A percentile compares a stretch with the other conserved stretches of the same genome.
Conservation (phyloP, 2,113 vertebrate species). For the Tenrec ecaudatus region DNA sequence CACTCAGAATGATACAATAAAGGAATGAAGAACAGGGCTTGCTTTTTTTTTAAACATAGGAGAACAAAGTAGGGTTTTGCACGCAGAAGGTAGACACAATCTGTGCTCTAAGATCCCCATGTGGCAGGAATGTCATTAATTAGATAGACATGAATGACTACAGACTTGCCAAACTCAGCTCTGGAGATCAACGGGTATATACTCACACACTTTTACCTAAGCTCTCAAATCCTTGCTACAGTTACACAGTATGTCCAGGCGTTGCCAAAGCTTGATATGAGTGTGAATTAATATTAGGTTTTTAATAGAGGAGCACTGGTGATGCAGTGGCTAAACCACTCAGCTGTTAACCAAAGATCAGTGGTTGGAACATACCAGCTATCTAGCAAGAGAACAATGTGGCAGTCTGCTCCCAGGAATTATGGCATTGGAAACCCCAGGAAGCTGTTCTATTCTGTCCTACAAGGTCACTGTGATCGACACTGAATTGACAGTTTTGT, state of each 20-base stretch:
- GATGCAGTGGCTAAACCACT: background rate
- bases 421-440: too few species aligned
- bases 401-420: background rate
- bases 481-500: too few species aligned
- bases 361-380: background rate
- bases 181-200: constrained; percentile 56
- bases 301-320: constrained; percentile 19
- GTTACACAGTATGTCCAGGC: background rate
- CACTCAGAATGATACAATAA: constrained; percentile 58
- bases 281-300: constrained; percentile 44
- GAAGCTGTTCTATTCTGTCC: too few species aligned
- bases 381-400: background rate
- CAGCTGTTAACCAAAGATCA: background rate
- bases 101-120: constrained; percentile 46
- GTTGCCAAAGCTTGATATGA: constrained; percentile 59
- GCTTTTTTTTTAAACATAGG: constrained; percentile 36
- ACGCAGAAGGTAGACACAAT: constrained; percentile 41
- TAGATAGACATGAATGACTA: constrained; percentile 66
- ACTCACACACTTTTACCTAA: constrained; percentile 62
- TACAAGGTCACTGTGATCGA: too few species aligned
- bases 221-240: constrained; percentile 22
- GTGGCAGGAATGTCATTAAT: constrained; percentile 74
- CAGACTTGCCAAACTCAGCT: constrained; percentile 56
- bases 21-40: constrained; percentile 61
- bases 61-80: constrained; percentile 58